Percentiles rank a stretch among this genome's conserved stretches.
These are phyloP conservation scores for Cephus cinctus DNA, from an alignment of 1,140 invertebrate species.

Conservation along the genomic window DNA sequence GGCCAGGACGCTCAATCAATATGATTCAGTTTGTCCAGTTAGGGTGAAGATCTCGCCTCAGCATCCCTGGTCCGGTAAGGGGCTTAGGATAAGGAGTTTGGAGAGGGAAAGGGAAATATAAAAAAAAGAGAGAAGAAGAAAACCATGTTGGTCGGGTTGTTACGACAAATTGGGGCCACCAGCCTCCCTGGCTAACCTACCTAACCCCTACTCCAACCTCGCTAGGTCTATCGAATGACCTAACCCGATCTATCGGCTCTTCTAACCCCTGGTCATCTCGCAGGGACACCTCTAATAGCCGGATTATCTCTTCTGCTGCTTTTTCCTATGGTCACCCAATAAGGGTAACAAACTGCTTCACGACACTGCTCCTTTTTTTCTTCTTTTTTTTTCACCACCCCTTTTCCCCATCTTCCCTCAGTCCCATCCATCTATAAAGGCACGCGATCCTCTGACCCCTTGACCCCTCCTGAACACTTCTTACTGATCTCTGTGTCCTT, in stretches of 20 bases:
- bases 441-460: too few species aligned
- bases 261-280: conserved; percentile 35
- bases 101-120: too few species aligned
- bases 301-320: conserved; percentile 49
- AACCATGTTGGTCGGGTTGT: conserved; percentile 39
- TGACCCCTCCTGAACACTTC: too few species aligned
- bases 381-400: conserved; percentile 1
- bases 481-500: too few species aligned
- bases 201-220: conserved; percentile 30
- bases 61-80: conserved; percentile 17
- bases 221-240: conserved; percentile 35
- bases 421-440: too few species aligned
- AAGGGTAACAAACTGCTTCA: too few species aligned
- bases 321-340: not conserved
- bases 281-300: conserved; percentile 54
- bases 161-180: conserved; percentile 54
- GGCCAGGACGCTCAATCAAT: conserved; percentile 46
- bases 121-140: too few species aligned
- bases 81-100: conserved; percentile 43
- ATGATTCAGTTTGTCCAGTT: conserved; percentile 49
- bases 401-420: conserved; percentile 16
- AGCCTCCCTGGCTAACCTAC: conserved; percentile 21
- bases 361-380: too few species aligned
- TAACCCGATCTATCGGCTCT: conserved; percentile 43
- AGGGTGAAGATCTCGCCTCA: conserved; percentile 7